Evolutionary conservation across 2,113 vertebrate genomes (phyloP), one percentile per base, ranked within the genome.

Genomic region (Rhinoderma darwinii): DNA sequence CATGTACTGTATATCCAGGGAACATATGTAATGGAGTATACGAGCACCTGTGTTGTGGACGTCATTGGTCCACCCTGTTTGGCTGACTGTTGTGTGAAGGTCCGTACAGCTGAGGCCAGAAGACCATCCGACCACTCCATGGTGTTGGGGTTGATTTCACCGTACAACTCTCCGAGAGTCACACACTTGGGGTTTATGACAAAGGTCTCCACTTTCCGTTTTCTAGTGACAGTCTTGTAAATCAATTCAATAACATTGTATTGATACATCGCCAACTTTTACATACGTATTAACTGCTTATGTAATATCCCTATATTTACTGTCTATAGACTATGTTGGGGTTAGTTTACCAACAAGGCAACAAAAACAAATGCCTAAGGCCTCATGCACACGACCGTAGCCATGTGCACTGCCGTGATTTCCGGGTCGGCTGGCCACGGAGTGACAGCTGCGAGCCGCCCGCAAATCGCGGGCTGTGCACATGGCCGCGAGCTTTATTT

Each of bases 51-150:
- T 43, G 35, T 0, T 1, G 51, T 12, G 27, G 77, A 51, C 2
- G 50, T 18, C 50, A 27, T 39, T 11, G 35, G 5, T 37, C 56
- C 37, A 14, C 22, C 0, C 5, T 59, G 88, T 81, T 59, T 66
- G 18, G 73, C 75, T n/a, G 84, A 84, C 17, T 77, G 30, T 74
- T 88, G 76, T 0, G 91, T 90, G n/a, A 90, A 94, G 41, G 70
- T 89, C 37, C 92, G 87, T 82, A 94, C 75, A 72, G 90, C 83
- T 82, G 88, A 87, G 72, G 93, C 77, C 41, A 94, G 87, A 25
- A 94, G 59, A 0, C 94, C 93, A 70, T 94, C 94, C 54, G 88
- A 90, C 93, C 94, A 94, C 56, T 93, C 90, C 91, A 92, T 91
- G 35, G 90, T 94, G n/a, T 90, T 91, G 68, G 88, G 88, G 51